Percentiles rank a stretch among this genome's conserved stretches.
These are phyloP conservation scores for Sinohyriopsis cumingii DNA, from an alignment of 2,888 invertebrate genomes.

Conservation along the genomic window DNA sequence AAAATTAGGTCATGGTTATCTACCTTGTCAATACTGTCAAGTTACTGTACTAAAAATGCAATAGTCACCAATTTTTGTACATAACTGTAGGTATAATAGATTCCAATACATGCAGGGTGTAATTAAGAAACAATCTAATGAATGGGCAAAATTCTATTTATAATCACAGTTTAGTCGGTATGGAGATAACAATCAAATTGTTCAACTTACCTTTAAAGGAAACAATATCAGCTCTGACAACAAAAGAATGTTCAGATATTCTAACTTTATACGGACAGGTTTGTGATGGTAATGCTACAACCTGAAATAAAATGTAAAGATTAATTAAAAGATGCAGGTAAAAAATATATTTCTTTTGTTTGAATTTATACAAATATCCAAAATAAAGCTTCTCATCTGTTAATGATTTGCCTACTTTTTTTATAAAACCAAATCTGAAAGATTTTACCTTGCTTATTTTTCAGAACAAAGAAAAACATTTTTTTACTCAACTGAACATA, in stretches of 20 bases:
- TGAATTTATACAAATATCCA: no score
- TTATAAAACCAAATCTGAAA: no score
- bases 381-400: no score
- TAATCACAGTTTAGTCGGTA: background rate
- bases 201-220: constrained; percentile 81
- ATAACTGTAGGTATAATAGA: background rate
- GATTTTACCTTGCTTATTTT: no score
- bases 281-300: constrained; percentile 95
- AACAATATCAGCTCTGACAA: constrained; percentile 92
- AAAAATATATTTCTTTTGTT: background rate
- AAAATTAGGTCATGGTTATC: no score
- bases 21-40: no score
- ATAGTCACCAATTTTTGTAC: background rate
- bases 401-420: no score
- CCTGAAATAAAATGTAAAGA: constrained; percentile 75
- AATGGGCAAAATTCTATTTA: background rate
- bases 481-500: no score
- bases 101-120: background rate
- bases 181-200: background rate
- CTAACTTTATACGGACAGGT: constrained; percentile 94
- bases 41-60: no score
- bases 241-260: constrained; percentile 91
- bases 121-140: background rate
- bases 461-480: no score
- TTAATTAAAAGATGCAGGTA: background rate